Evolutionary conservation across 2,888 invertebrate genomes (phyloP), one percentile per base, ranked within the genome.

Genomic region (Terebella lapidaria): DNA sequence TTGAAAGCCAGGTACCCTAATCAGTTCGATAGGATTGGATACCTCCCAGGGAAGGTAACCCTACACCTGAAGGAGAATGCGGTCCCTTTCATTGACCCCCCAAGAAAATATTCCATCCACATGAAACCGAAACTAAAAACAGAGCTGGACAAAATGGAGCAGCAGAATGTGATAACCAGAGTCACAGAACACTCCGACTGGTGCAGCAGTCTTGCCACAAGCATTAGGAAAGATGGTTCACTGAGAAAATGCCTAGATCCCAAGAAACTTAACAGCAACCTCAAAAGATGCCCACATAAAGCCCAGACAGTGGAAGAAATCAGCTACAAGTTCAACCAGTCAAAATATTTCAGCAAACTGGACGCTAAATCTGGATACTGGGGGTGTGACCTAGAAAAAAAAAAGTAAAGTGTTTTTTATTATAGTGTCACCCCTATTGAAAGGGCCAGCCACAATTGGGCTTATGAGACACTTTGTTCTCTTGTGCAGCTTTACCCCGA

Each of bases 331-430:
- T 62, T 69, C 42, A 47, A 56, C 28, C 45, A 42, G 15, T 60
- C 63, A 24, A 60, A 57, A n/a, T 18, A 59, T 2, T 67, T 67
- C 56, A 52, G 53, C 10, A 67, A 67, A 42, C 58, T 63, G 1
- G 67, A 68, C 51, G 63, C 65, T 10, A 65, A 67, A 27, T 47
- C 60, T 1, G 68, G 67, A 27, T 68, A 65, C 29, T 62, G 64
- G 65, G 42, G 54, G 18, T 27, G 65, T 4, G 20, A 47, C 10
- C 25, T 66, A 4, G 60, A 63, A n/a, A 30, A 56, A n/a, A 35
- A 56, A 5, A 55, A 54, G 25, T 64, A 65, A 29, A 49, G 59
- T 1, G 49, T 65, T 1, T 65, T n/a, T n/a, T n/a, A n/a, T n/a
- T n/a, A n/a, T n/a, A n/a, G n/a, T n/a, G n/a, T n/a, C n/a, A n/a